Evolutionary conservation across 2,888 invertebrate genomes (phyloP).

Genomic region (Camptogramma bilineatum): DNA sequence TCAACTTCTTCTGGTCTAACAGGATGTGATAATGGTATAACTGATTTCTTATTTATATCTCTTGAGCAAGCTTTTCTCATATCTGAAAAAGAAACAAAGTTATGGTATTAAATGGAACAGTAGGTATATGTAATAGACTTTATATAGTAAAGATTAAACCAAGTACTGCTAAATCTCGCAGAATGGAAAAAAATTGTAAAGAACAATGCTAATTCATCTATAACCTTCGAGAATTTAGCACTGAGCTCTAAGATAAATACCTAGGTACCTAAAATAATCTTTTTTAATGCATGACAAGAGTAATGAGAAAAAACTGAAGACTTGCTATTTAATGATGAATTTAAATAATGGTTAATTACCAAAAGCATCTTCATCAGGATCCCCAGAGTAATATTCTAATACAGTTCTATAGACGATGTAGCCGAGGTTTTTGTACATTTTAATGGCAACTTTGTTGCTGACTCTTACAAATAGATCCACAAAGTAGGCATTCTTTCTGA

Average conservation of each 20-base stretch:
- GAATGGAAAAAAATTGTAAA: too few relatives aligned
- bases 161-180: too few relatives aligned
- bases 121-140: too few relatives aligned
- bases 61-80: constrained; percentile 99
- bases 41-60: constrained; percentile 96
- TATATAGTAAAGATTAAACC: too few relatives aligned
- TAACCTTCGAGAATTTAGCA: too few relatives aligned
- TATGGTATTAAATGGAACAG: too few relatives aligned
- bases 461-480: constrained; percentile 99
- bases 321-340: background rate
- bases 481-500: constrained; percentile 97
- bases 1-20: constrained; percentile 98
- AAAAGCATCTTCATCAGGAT: constrained; percentile 99
- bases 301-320: too few relatives aligned
- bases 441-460: constrained; percentile 98
- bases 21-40: constrained; percentile 96
- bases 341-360: constrained; percentile 83
- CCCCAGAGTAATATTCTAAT: constrained; percentile 98
- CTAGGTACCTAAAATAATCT: too few relatives aligned
- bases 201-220: too few relatives aligned
- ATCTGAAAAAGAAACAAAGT: constrained; percentile 87
- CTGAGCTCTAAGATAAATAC: too few relatives aligned
- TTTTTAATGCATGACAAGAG: too few relatives aligned
- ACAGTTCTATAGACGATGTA: constrained; percentile 98
- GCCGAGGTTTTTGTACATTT: constrained; percentile 98